Conservation (phyloP, 2,888 invertebrate genomes). For the Morpho helenor region DNA sequence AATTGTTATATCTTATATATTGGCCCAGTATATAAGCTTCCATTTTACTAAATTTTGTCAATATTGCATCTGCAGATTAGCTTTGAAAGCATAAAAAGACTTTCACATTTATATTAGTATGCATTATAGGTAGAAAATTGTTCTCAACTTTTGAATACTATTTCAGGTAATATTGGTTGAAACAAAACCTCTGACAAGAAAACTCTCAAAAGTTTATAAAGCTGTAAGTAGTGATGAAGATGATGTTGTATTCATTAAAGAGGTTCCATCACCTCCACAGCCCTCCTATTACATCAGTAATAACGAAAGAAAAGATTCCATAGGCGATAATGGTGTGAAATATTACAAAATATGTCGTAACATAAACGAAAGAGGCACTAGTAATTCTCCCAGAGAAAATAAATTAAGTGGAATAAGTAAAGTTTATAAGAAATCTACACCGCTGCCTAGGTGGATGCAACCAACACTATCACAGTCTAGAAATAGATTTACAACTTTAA, state of each 20-base stretch:
- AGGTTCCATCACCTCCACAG: conserved; percentile 47
- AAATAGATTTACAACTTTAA: conserved; percentile 48
- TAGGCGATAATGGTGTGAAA: conserved; percentile 40
- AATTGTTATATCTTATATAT: too few relatives aligned
- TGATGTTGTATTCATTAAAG: conserved; percentile 65
- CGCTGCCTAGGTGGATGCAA: conserved; percentile 59
- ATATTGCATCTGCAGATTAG: too few relatives aligned
- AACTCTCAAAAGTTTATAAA: conserved; percentile 51
- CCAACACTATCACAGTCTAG: conserved; percentile 44
- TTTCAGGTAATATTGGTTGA: conserved; percentile 59
- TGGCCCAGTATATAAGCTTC: too few relatives aligned
- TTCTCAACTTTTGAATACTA: not conserved
- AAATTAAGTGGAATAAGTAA: conserved; percentile 66
- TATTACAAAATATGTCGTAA: conserved; percentile 51
- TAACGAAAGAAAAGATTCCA: conserved; percentile 30
- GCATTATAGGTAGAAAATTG: too few relatives aligned
- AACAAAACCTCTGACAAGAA: conserved; percentile 44
- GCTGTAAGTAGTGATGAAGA: conserved; percentile 51
- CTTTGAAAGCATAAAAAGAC: too few relatives aligned
- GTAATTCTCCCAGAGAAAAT: conserved; percentile 47
- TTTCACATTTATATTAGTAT: too few relatives aligned
- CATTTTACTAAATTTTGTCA: too few relatives aligned
- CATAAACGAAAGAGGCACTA: conserved; percentile 40
- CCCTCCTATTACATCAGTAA: conserved; percentile 44
- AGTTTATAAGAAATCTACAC: conserved; percentile 52